phyloP scores from a whole-genome alignment of 2,888 invertebrate genomes.

The Physocephala rufipes region DNA sequence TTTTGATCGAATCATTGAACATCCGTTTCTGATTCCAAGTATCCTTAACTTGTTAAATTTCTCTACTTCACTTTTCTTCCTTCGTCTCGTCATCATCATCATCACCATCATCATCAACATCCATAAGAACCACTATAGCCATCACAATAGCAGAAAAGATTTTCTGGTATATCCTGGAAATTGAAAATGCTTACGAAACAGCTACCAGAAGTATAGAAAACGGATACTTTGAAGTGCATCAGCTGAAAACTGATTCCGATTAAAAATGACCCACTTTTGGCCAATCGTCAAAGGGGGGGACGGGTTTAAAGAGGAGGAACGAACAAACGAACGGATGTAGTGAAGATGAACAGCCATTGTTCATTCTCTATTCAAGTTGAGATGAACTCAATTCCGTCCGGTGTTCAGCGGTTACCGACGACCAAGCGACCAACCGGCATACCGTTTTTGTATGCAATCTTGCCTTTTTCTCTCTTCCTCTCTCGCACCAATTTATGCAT shows the following conservation, averaged over 20 bases:
- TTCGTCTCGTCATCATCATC: background rate
- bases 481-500: background rate
- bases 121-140: background rate
- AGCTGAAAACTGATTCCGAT: slow-evolving; percentile 10
- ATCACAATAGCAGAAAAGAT: slow-evolving; percentile 1
- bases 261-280: slow-evolving; percentile 28
- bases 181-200: background rate
- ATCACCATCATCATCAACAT: background rate
- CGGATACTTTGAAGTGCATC: slow-evolving; percentile 21
- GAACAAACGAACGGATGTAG: background rate
- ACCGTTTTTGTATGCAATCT: background rate
- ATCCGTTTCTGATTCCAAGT: background rate
- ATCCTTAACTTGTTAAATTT: background rate
- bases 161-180: background rate
- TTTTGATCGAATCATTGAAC: background rate
- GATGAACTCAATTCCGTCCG: slow-evolving; percentile 10
- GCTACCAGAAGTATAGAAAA: slow-evolving; percentile 9
- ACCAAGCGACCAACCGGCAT: too few relatives aligned
- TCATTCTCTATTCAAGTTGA: slow-evolving; percentile 26
- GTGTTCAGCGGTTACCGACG: too few relatives aligned
- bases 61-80: background rate
- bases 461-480: too few relatives aligned
- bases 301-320: background rate
- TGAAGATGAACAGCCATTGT: slow-evolving; percentile 2
- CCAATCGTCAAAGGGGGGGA: background rate